These are phyloP conservation scores for Tryphoninae sp. DNA, from an alignment of 2,888 invertebrate genomes.

Conservation along the genomic window DNA sequence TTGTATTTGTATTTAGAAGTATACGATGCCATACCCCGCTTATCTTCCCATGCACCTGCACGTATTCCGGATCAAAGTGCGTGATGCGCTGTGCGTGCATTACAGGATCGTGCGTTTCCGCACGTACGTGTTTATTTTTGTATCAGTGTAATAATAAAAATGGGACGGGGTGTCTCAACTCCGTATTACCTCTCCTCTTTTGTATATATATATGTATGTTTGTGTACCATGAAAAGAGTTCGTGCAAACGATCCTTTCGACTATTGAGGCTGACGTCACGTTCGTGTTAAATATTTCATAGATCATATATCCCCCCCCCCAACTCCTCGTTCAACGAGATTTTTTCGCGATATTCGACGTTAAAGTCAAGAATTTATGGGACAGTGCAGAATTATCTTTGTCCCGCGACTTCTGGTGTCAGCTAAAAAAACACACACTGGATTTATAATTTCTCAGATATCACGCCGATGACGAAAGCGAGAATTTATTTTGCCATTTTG, in stretches of 20 bases:
- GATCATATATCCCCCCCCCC: background rate
- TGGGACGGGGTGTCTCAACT: background rate
- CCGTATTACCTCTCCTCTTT: background rate
- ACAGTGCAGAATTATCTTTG: background rate
- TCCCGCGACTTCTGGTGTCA: background rate
- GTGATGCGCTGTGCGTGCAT: slow-evolving; percentile 14
- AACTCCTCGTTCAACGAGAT: background rate
- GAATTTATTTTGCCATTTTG: too few species aligned
- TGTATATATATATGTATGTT: slow-evolving; percentile 1
- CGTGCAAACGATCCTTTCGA: slow-evolving; percentile 35
- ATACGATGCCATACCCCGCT: background rate
- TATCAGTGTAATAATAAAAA: background rate
- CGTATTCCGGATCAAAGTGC: slow-evolving; percentile 22
- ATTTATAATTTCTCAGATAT: too few species aligned
- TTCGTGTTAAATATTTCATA: slow-evolving; percentile 15
- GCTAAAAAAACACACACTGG: background rate
- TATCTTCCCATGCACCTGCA: slow-evolving; percentile 28
- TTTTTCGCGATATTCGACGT: slow-evolving; percentile 9
- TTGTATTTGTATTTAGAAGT: background rate
- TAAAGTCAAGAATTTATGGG: slow-evolving; percentile 8
- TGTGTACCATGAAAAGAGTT: background rate
- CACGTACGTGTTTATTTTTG: slow-evolving; percentile 5
- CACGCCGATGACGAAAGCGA: too few species aligned
- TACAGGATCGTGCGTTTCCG: slow-evolving; percentile 5
- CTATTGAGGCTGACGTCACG: slow-evolving; percentile 12